Base-by-base conservation (phyloP, 2,113 vertebrate genomes). In the Arenaria interpres region DNA sequence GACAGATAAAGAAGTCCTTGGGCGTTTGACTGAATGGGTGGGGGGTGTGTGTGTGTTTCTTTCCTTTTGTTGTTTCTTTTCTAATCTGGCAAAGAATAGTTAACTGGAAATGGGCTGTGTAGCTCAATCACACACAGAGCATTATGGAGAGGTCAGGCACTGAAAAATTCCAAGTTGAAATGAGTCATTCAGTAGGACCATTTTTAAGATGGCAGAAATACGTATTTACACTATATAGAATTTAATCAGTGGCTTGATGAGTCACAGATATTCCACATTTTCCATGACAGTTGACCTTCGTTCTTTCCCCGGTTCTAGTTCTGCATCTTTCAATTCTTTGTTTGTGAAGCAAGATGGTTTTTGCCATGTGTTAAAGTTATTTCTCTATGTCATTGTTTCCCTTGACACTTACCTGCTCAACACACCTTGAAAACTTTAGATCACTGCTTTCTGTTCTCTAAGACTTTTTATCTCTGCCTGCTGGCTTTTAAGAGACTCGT, bases 41-140 rank as follows among this genome's bases (percentile, higher is more conserved):
- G 8, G 1, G 12, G 8, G 1, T n/a, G 1, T 3, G 53, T 10
- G 30, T 25, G 1, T 19, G 11, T 32, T 41, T 41, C 6, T 67
- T 67, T 33, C 51, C 6, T 64, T 69, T 54, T 54, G 3, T 37
- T 62, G 3, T 85, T 67, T 7, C 39, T 59, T 91, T 73, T 74
- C 68, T 25, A 60, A 39, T 27, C 21, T 12, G n/a, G 4, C 5
- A 73, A 82, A 78, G 10, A 51, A 27, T 20, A 63, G 6, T 14
- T 33, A 79, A 19, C 1, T 13, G 23, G 25, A 85, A 85, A 78
- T 43, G 5, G 3, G 10, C 32, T 59, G 4, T 35, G 21, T 33
- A 56, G 23, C 28, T 77, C 21, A 56, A 45, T 30, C 20, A n/a
- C 4, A 10, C 30, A 30, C 11, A 23, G 8, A 67, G 3, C 8